phyloP scores from a whole-genome alignment of 2,888 invertebrate species.

The Pristionchus exspectatus region DNA sequence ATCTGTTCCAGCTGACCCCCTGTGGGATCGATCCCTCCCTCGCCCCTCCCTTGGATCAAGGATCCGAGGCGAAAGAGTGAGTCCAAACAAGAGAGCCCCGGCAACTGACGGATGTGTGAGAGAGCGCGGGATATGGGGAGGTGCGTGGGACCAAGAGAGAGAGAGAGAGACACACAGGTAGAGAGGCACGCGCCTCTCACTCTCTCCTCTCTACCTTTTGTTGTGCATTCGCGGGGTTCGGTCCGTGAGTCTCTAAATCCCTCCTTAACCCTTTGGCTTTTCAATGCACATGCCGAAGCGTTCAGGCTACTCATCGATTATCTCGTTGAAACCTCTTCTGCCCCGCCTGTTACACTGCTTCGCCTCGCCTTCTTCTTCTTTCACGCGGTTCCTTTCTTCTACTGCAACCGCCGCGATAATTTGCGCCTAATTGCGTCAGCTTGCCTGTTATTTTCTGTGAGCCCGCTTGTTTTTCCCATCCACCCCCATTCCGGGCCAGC shows the following conservation, averaged over 20 bases:
- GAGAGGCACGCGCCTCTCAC: not conserved
- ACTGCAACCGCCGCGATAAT: not conserved
- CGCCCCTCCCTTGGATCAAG: not conserved
- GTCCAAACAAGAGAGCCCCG: not conserved
- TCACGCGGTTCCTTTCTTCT: not conserved
- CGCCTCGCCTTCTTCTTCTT: not conserved
- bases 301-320: not conserved
- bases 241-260: not conserved
- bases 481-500: not conserved
- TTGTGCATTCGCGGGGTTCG: not conserved
- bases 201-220: not conserved
- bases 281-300: not conserved
- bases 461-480: constrained; percentile 3
- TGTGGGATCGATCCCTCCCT: constrained; percentile 19
- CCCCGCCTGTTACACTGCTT: not conserved
- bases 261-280: not conserved
- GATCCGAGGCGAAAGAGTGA: not conserved
- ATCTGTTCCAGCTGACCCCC: not conserved
- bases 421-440: not conserved
- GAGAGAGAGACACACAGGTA: not conserved
- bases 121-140: constrained; percentile 10
- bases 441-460: not conserved
- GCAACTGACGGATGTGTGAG: not conserved
- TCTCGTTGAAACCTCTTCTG: not conserved
- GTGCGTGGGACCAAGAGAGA: not conserved